Percentiles rank a stretch among this genome's conserved stretches.
Evolutionary conservation across 2,113 vertebrate genomes (phyloP).

Genomic region (Bos indicus): DNA sequence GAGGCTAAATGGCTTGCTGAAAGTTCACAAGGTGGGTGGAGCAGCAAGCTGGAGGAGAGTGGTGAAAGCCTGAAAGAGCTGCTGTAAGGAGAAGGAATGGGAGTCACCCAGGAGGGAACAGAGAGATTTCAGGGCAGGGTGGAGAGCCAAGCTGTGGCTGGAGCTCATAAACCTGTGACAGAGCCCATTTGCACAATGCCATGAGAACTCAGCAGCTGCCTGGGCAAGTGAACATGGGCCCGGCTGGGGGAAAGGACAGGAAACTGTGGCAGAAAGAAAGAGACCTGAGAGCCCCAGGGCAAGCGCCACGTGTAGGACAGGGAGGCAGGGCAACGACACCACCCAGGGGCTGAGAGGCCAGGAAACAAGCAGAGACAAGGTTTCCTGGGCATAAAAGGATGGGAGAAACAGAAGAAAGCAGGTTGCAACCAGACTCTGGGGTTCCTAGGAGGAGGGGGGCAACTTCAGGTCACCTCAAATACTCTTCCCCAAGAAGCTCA

Average conservation of each 20-base stretch:
- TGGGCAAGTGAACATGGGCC: not conserved
- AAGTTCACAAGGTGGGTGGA: not conserved
- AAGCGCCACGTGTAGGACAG: not conserved
- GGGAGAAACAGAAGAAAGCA: not conserved
- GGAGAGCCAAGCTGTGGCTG: not conserved
- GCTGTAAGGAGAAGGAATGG: not conserved
- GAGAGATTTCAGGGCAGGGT: not conserved
- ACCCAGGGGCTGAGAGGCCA: not conserved
- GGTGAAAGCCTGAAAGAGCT: not conserved
- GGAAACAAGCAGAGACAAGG: not conserved
- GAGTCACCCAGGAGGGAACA: not conserved
- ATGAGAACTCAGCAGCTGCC: not conserved
- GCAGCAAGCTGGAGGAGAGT: not conserved
- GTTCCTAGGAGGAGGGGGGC: not conserved
- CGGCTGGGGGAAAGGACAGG: not conserved
- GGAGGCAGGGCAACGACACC: not conserved
- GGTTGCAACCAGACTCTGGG: not conserved
- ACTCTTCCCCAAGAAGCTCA: not conserved
- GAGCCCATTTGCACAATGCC: not conserved
- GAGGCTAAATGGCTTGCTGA: not conserved
- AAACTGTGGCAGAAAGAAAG: not conserved
- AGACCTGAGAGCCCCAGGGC: not conserved
- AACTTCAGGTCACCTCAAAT: not conserved
- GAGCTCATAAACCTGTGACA: not conserved
- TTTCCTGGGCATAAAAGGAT: not conserved